Percentiles rank a stretch among this genome's conserved stretches.
phyloP scores from a whole-genome alignment of 2,113 vertebrate species.

The Aspiorhynchus laticeps region DNA sequence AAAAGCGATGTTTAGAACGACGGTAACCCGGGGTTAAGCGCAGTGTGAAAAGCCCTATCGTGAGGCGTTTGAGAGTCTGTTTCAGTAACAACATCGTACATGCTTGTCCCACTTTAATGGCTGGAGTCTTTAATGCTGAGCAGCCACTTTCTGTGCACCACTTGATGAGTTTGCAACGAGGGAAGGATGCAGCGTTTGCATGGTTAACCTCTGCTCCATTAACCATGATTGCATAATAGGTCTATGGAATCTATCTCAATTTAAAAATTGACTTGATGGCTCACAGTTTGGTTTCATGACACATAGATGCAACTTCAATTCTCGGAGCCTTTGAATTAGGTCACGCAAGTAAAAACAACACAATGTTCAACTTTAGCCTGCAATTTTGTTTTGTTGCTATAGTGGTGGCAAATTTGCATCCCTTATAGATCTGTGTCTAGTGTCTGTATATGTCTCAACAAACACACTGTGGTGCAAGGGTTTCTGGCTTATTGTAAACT shows the following conservation, averaged over 20 bases:
- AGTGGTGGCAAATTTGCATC: neutral
- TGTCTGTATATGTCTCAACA: neutral
- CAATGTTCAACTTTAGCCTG: neutral
- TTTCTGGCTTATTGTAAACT: neutral
- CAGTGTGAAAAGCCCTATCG: too few species aligned
- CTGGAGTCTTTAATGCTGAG: constrained; percentile 25
- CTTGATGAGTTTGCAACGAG: constrained; percentile 7
- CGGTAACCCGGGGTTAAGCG: too few species aligned
- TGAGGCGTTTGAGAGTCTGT: neutral
- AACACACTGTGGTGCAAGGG: neutral
- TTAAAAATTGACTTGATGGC: neutral
- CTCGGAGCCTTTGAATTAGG: neutral
- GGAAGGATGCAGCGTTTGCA: neutral
- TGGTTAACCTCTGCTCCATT: neutral
- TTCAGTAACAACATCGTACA: neutral
- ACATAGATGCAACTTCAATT: neutral
- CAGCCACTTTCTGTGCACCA: constrained; percentile 23
- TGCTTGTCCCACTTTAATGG: neutral
- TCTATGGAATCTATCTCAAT: neutral
- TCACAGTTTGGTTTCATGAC: neutral
- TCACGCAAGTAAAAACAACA: neutral
- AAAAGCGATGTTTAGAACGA: too few species aligned
- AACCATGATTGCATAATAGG: neutral
- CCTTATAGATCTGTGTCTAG: neutral
- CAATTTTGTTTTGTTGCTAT: neutral